Evolutionary conservation across 1,140 invertebrate genomes (phyloP), one percentile per base, ranked within the genome.

Genomic region (Brachionus manjavacas): DNA sequence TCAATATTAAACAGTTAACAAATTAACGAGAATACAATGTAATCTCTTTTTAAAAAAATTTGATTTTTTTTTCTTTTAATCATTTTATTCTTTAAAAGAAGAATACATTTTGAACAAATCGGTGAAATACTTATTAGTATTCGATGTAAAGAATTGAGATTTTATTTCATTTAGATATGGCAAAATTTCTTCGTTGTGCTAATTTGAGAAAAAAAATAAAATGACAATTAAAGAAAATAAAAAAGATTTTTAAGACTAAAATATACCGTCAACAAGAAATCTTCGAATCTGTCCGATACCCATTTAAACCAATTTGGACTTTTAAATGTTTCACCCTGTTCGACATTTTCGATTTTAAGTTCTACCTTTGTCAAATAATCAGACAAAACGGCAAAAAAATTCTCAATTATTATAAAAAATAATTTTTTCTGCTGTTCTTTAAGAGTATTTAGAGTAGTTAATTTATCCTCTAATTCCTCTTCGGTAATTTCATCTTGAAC

Each of bases 291-390:
- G 31, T 81, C 79, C 35, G 52, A 43, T 3, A 64, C 35, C 79
- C 79, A 81, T 81, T 81, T 81, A 20, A 81, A 81, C 52, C 79
- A 68, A 46, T 81, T 81, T 20, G 52, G 79, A 64, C 35, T 64
- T 7, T 66, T 68, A 16, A 28, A 41, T 39, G 79, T 81, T 25
- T 60, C 79, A n/a, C 64, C 79, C 43, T 39, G 49, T 60, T 81
- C 64, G 12, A 16, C 41, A 28, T 49, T 46, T 76, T 76, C 72
- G 12, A 76, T 76, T n/a, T 76, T 76, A 23, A 76, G 8, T 46
- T 76, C 72, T 25, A 28, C 41, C 14, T 68, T 81, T 0, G 4
- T 64, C 28, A 81, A 81, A 81, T 81, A 81, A 46, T 81, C 79
- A 12, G 49, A 41, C 31, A 81, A 43, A 35, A 60, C 11, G 6